A percentile compares a stretch with the other conserved stretches of the same genome.
These are phyloP conservation scores for Seriola aureovittata DNA, from an alignment of 2,113 vertebrate species.

Conservation along the genomic window DNA sequence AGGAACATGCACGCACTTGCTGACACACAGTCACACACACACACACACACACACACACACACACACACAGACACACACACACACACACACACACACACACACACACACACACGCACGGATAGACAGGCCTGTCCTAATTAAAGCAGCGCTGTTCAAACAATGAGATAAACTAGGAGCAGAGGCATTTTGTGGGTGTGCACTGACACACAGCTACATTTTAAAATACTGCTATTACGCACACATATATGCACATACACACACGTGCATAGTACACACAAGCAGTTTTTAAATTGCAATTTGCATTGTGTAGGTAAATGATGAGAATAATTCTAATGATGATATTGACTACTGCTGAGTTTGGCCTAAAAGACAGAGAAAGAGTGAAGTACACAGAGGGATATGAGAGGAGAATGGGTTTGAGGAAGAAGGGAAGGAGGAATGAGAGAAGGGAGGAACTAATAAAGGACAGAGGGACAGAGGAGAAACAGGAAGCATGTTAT, in stretches of 20 bases:
- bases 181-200: constrained; percentile 66
- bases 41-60: constrained; percentile 13
- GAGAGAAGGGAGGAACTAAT: background rate
- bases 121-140: constrained; percentile 78
- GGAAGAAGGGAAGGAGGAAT: background rate
- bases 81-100: constrained; percentile 6
- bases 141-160: constrained; percentile 78
- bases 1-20: constrained; percentile 25
- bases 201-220: constrained; percentile 63
- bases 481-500: constrained; percentile 26
- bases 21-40: background rate
- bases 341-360: constrained; percentile 57
- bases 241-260: background rate
- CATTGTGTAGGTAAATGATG: constrained; percentile 44
- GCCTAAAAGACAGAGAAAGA: constrained; percentile 33
- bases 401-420: constrained; percentile 9
- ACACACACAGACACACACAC: constrained; percentile 24
- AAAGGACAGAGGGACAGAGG: constrained; percentile 14
- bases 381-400: background rate
- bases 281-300: constrained; percentile 35
- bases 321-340: constrained; percentile 53
- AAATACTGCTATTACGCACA: constrained; percentile 49
- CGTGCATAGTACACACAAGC: background rate
- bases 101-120: constrained; percentile 26
- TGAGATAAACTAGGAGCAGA: constrained; percentile 75